Evolutionary conservation across 2,888 invertebrate genomes (phyloP).

Genomic region (Nemurella pictetii): DNA sequence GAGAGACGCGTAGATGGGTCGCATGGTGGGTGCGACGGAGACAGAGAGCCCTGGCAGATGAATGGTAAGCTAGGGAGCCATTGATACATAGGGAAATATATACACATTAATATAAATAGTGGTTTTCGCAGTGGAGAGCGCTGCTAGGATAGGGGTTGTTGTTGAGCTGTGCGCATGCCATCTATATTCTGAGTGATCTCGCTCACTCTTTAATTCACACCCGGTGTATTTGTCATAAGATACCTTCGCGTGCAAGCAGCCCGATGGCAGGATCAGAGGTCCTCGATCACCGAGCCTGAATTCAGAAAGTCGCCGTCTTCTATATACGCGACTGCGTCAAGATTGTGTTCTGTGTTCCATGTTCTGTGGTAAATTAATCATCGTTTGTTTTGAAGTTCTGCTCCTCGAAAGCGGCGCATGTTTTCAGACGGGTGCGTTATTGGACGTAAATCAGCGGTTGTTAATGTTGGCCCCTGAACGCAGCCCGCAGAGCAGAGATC

Average conservation of each 20-base stretch:
- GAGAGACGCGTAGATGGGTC: conserved; percentile 23
- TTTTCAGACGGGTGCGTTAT: too few species aligned
- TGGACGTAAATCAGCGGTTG: too few species aligned
- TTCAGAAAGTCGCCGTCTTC: too few species aligned
- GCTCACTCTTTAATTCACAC: conserved; percentile 24
- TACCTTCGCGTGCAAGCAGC: too few species aligned
- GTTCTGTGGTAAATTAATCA: too few species aligned
- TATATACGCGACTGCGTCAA: too few species aligned
- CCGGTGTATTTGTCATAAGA: conserved; percentile 27
- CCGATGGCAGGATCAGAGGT: too few species aligned
- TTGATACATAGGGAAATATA: conserved; percentile 45
- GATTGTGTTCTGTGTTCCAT: too few species aligned
- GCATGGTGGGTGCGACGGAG: background rate
- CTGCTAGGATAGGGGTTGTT: background rate
- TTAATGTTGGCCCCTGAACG: background rate
- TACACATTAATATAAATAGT: conserved; percentile 45
- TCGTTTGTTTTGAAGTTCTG: too few species aligned
- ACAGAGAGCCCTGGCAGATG: conserved; percentile 2
- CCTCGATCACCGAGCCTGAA: too few species aligned
- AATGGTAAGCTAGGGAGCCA: conserved; percentile 43
- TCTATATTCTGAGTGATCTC: conserved; percentile 32
- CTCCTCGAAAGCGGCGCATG: too few species aligned
- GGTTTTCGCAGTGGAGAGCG: conserved; percentile 3
- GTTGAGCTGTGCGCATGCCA: background rate
- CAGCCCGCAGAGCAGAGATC: background rate